Evolutionary conservation across 2,888 invertebrate species (phyloP).

Genomic region (Bugulina stolonifera): DNA sequence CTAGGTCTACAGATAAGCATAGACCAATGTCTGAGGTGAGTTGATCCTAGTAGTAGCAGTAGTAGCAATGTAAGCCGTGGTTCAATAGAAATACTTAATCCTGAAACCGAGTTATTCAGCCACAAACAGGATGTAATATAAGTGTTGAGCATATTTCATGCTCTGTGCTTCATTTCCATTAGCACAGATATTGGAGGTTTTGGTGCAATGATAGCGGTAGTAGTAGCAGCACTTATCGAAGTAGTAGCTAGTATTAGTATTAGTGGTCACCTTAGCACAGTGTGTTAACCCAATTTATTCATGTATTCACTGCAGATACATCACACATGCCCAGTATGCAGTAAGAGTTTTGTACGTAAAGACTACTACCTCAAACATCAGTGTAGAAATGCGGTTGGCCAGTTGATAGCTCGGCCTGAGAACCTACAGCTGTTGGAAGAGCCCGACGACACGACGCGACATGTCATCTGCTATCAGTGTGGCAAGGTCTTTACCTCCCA

Average conservation of each 20-base stretch:
- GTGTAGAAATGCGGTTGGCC: background rate
- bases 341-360: slow-evolving; percentile 34
- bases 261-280: background rate
- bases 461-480: slow-evolving; percentile 55
- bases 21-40: background rate
- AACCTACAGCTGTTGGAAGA: slow-evolving; percentile 2
- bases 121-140: too few relatives aligned
- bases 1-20: background rate
- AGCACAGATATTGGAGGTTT: too few relatives aligned
- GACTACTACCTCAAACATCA: slow-evolving; percentile 17
- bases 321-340: slow-evolving; percentile 34
- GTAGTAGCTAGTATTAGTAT: background rate
- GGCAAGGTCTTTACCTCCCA: slow-evolving; percentile 53
- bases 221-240: background rate
- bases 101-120: too few relatives aligned
- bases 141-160: too few relatives aligned
- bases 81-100: background rate
- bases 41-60: background rate
- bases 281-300: too few relatives aligned
- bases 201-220: background rate
- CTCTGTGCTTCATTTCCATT: too few relatives aligned
- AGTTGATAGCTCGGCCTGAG: slow-evolving; percentile 8
- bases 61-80: background rate
- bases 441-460: background rate
- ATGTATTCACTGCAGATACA: background rate